Conservation (phyloP, 2,797 vertebrate genomes). For the Echeneis naucrates region DNA sequence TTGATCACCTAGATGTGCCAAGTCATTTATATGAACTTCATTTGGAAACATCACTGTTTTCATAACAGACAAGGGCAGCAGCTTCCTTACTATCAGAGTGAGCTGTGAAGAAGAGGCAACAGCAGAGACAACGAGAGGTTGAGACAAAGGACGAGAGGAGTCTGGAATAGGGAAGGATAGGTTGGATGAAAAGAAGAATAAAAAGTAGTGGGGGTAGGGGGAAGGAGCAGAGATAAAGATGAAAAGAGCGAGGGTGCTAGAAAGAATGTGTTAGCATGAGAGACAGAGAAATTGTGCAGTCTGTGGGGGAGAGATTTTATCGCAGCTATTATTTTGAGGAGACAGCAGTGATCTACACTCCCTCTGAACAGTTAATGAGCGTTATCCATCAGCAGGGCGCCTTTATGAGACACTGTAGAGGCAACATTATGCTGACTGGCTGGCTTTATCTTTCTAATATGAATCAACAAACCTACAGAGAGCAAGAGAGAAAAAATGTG, state of each 20-base stretch:
- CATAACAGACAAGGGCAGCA: conserved; percentile 29
- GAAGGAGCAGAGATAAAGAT: conserved; percentile 26
- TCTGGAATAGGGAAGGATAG: neutral
- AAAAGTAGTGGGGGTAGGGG: conserved; percentile 2
- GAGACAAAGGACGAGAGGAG: conserved; percentile 27
- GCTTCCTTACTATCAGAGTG: conserved; percentile 38
- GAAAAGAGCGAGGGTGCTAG: conserved; percentile 18
- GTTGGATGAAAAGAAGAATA: conserved; percentile 13
- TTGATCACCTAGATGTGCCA: conserved; percentile 1
- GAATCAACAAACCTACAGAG: conserved; percentile 68
- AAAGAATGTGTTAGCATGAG: conserved; percentile 5
- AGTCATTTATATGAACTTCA: conserved; percentile 51
- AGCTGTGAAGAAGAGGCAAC: neutral
- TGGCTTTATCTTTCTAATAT: conserved; percentile 64
- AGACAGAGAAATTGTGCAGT: conserved; percentile 8
- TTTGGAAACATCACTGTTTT: conserved; percentile 24
- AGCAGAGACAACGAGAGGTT: conserved; percentile 1
- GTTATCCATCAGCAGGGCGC: conserved; percentile 74
- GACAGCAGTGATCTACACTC: conserved; percentile 70
- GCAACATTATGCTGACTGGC: conserved; percentile 77
- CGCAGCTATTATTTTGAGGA: conserved; percentile 75
- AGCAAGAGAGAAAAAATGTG: conserved; percentile 52
- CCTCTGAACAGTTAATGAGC: conserved; percentile 75
- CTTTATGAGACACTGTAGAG: conserved; percentile 76
- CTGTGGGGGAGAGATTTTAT: conserved; percentile 68